Conservation (phyloP, 2,888 invertebrate species). For the Alsophila aescularia region DNA sequence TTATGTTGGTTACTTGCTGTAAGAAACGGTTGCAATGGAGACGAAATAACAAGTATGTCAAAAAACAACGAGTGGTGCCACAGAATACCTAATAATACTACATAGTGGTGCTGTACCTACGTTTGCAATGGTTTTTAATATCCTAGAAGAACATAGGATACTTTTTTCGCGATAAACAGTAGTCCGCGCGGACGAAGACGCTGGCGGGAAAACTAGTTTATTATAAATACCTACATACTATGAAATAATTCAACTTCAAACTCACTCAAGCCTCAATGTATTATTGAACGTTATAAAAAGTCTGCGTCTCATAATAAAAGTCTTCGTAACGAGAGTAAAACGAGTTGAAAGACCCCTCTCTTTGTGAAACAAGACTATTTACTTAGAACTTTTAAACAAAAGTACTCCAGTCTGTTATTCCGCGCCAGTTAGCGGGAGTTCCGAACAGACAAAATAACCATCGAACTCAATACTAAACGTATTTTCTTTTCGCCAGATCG, state of each 20-base stretch:
- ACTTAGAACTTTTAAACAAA: slow-evolving; percentile 46
- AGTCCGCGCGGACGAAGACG: too few relatives aligned
- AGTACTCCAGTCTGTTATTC: slow-evolving; percentile 42
- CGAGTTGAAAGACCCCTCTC: slow-evolving; percentile 17
- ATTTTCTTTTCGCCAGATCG: slow-evolving; percentile 26
- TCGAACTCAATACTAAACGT: slow-evolving; percentile 34
- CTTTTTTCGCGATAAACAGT: too few relatives aligned
- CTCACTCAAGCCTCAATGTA: slow-evolving; percentile 2
- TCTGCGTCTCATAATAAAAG: slow-evolving; percentile 5
- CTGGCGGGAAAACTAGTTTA: too few relatives aligned
- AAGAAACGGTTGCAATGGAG: too few relatives aligned
- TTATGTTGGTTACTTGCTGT: too few relatives aligned
- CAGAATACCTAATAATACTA: too few relatives aligned
- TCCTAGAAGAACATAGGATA: too few relatives aligned
- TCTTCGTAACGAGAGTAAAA: slow-evolving; percentile 1
- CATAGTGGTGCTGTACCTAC: too few relatives aligned
- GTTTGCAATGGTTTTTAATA: too few relatives aligned
- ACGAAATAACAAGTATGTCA: too few relatives aligned
- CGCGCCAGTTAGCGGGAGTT: slow-evolving; percentile 36
- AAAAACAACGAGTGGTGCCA: too few relatives aligned
- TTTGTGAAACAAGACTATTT: slow-evolving; percentile 41
- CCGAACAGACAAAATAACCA: slow-evolving; percentile 44
- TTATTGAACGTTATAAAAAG: slow-evolving; percentile 13
- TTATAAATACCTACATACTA: neutral
- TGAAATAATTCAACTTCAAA: slow-evolving; percentile 6